Evolutionary conservation across 2,113 vertebrate genomes (phyloP).

Genomic region (Chinchilla lanigera): DNA sequence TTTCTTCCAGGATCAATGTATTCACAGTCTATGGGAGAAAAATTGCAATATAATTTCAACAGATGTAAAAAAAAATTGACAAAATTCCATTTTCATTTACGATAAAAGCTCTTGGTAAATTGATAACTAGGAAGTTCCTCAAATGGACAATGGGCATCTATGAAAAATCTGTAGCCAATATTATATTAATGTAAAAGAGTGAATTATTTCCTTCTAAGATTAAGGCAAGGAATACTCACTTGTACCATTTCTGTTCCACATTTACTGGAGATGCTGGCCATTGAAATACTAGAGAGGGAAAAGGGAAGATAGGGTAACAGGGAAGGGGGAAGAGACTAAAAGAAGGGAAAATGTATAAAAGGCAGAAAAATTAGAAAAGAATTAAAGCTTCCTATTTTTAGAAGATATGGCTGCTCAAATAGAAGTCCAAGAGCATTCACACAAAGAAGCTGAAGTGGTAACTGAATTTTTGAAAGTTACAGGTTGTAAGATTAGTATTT

Average conservation of each 20-base stretch:
- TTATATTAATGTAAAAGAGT: background rate
- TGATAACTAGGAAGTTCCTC: background rate
- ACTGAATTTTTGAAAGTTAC: background rate
- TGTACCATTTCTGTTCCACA: background rate
- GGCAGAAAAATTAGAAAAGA: background rate
- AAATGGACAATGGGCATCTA: background rate
- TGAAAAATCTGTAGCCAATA: background rate
- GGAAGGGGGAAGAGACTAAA: background rate
- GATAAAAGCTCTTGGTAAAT: background rate
- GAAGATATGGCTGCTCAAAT: background rate
- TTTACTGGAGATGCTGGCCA: background rate
- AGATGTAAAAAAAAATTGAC: background rate
- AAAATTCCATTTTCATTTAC: conserved; percentile 22
- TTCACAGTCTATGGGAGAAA: background rate
- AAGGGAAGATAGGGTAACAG: background rate
- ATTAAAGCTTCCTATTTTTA: background rate
- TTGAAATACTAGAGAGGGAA: background rate
- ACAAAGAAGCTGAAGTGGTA: background rate
- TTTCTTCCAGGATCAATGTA: background rate
- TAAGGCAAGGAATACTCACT: background rate
- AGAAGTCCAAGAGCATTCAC: background rate
- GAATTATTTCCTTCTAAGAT: background rate
- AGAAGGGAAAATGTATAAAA: background rate
- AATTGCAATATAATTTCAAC: background rate
- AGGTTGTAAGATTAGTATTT: background rate